phyloP scores from a whole-genome alignment of 2,113 vertebrate species.

The Carlito syrichta region DNA sequence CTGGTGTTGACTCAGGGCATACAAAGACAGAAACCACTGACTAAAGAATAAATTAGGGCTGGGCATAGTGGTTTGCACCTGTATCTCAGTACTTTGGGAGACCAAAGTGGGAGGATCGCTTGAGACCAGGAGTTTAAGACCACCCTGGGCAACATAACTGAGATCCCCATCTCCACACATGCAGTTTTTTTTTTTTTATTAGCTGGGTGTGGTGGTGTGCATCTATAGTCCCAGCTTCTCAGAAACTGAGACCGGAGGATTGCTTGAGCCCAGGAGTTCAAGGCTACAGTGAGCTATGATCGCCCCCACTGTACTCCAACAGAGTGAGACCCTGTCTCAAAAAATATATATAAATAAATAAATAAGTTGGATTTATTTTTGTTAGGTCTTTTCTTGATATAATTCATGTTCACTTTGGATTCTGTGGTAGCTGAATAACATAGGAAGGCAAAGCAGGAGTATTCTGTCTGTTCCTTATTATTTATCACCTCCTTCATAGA shows the following conservation, averaged over 20 bases:
- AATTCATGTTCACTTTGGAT: constrained; percentile 23
- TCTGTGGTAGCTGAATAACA: not conserved
- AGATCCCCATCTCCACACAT: not conserved
- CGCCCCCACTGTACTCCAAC: not conserved
- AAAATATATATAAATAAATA: not conserved
- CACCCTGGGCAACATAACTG: not conserved
- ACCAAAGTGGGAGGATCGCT: not conserved
- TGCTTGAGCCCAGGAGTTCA: not conserved
- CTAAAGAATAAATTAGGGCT: not conserved
- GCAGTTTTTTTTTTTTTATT: not conserved
- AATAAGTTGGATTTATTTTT: not conserved
- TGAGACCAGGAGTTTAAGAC: not conserved
- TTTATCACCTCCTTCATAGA: not conserved
- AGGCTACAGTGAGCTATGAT: not conserved
- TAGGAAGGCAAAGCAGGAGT: not conserved
- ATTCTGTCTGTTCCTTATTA: not conserved
- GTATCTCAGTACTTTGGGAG: not conserved
- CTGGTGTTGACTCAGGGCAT: not conserved
- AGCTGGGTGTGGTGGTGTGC: not conserved
- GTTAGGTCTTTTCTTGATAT: not conserved
- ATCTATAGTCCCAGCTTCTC: not conserved
- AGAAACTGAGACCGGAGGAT: not conserved
- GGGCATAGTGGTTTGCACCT: not conserved
- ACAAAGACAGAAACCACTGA: not conserved
- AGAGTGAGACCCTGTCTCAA: not conserved